Evolutionary conservation across 1,140 invertebrate species (phyloP), one percentile per base, ranked within the genome.

Genomic region (Sitophilus oryzae): DNA sequence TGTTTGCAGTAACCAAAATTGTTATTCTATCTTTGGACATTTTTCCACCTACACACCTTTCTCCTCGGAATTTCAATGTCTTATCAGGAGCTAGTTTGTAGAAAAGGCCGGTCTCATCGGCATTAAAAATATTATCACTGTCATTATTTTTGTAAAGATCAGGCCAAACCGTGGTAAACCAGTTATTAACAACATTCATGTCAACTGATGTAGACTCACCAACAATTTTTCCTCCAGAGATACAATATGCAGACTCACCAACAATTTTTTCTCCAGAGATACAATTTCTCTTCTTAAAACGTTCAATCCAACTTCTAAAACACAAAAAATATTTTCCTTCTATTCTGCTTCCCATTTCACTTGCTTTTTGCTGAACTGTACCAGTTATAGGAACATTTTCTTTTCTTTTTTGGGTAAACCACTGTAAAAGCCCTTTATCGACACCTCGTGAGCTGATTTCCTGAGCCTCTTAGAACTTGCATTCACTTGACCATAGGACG

Each of bases 31-130:
- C 62, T 66, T 76, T 75, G 5, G 53, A 66, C 21, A 59, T 6
- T 61, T 74, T 75, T 19, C 72, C 67, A 30, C 66, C 67, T 21
- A 20, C 15, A 51, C 70, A 73, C 23, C 45, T 58, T 22, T 70
- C 63, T 11, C 57, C 57, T 64, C 72, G 72, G 41, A 65, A 62
- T 42, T 41, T 50, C 21, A 59, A 37, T 20, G 70, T 72, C 57
- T 63, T 62, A 21, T 71, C 56, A 1, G 72, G 70, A 11, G 70
- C 23, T 10, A 62, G 56, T 56, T 67, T 66, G 51, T 59, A 76
- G 64, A 74, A 76, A 2, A 76, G 45, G 1, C 65, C 69, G 1
- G 68, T 73, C 62, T 75, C 72, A 57, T 76, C 71, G n/a, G 61
- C 64, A 60, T 74, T 76, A 38, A 66, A 74, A 56, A 74, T 68